Base-by-base conservation (phyloP, 2,113 vertebrate species). In the Kryptolebias marmoratus region DNA sequence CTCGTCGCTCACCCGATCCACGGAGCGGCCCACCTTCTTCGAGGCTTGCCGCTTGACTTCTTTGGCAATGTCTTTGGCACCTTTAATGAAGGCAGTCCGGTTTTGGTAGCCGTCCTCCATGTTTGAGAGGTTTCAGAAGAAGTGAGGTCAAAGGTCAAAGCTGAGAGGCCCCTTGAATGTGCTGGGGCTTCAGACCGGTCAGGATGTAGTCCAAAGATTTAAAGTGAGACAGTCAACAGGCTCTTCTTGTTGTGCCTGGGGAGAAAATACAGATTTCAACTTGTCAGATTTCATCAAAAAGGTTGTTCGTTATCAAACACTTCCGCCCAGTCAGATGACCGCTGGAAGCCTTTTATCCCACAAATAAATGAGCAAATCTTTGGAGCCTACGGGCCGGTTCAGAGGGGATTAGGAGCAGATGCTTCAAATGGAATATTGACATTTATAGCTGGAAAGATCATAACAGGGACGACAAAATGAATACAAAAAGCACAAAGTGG, bases 31-130 rank as follows among this genome's bases (percentile, higher is more conserved):
- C 18, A 97, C 95, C 83, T 98, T 98, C 93, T 97, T 98, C 56
- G 93, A 57, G 0, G 97, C 96, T 0, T 98, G 97, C 11, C 94
- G 93, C 89, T 98, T 96, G 81, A 98, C 96, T 80, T 98, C 97
- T 91, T 98, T 97, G 84, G 97, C 97, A 22, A 99, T 97, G 93
- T 99, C 97, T 90, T 98, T 97, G 79, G 97, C 97, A 0, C 97
- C 96, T 36, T 96, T 96, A 80, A 98, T 98, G 89, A 99, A 97
- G 18, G 96, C 96, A 52, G 96, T 95, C 79, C 96, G 93, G 90
- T 96, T 97, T 70, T 94, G 91, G 75, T 92, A 92, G 78, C 80
- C 91, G 27, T 98, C 97, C 44, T 99, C 97, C 97, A 98, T 98
- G 63, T 83, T 88, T 55, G 55, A 83, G 71, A 71, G 72, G 72